Conservation (phyloP, 53 echinoderm and acorn worm species). For the Astropecten irregularis region DNA sequence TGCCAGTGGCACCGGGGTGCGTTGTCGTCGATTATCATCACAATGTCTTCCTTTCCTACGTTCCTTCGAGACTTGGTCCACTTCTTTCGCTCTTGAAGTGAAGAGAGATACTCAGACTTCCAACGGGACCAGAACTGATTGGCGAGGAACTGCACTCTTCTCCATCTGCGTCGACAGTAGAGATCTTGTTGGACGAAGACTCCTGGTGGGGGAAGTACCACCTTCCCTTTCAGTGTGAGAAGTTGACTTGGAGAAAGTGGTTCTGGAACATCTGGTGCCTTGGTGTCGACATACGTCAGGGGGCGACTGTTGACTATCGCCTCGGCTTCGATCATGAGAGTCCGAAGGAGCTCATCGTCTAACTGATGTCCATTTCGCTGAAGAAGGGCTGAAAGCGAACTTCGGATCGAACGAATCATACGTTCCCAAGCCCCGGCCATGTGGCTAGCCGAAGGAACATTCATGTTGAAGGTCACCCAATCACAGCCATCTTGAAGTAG, state of each 20-base stretch:
- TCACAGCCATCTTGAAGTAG: not conserved
- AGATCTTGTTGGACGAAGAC: slow-evolving; percentile 44
- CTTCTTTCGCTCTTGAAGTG: slow-evolving; percentile 27
- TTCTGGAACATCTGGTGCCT: slow-evolving; percentile 38
- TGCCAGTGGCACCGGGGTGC: slow-evolving; percentile 41
- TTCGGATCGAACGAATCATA: slow-evolving; percentile 4
- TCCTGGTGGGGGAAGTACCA: slow-evolving; percentile 53
- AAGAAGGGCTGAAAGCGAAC: not conserved
- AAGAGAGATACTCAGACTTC: slow-evolving; percentile 43
- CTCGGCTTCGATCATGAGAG: slow-evolving; percentile 6
- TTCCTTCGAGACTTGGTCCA: not conserved
- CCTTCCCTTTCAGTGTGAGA: slow-evolving; percentile 37
- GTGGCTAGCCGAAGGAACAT: slow-evolving; percentile 53
- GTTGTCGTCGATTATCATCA: slow-evolving; percentile 27
- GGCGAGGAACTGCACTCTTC: slow-evolving; percentile 52
- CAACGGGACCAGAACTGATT: slow-evolving; percentile 63
- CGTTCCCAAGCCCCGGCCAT: slow-evolving; percentile 59
- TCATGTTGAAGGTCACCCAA: slow-evolving; percentile 17
- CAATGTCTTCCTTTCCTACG: slow-evolving; percentile 14
- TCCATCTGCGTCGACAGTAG: slow-evolving; percentile 39
- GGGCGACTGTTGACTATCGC: slow-evolving; percentile 66
- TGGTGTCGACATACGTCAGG: not conserved
- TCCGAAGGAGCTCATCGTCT: not conserved
- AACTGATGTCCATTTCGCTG: not conserved
- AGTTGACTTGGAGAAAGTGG: no score